Evolutionary conservation across 92 coral and sea anemone genomes (phyloP).

Genomic region (Muricea muricata): DNA sequence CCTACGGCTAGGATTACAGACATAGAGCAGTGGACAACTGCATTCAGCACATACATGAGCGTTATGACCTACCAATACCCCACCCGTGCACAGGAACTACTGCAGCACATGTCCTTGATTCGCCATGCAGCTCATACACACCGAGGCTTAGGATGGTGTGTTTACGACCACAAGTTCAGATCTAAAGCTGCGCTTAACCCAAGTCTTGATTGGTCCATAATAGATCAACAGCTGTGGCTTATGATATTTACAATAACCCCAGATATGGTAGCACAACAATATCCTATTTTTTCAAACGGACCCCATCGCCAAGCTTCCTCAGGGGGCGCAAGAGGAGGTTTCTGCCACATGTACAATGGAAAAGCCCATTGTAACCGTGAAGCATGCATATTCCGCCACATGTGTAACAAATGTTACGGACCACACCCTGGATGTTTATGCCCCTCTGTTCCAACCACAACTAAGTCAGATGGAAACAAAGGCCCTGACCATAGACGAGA

Average conservation of each 20-base stretch:
- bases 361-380: slow-evolving; percentile 44
- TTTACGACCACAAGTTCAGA: slow-evolving; percentile 58
- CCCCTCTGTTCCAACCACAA: background rate
- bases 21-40: background rate
- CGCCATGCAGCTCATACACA: slow-evolving; percentile 55
- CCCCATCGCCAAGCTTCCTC: slow-evolving; percentile 51
- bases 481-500: too few species aligned
- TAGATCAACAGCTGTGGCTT: slow-evolving; percentile 55
- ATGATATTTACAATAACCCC: slow-evolving; percentile 60
- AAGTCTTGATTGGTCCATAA: slow-evolving; percentile 31
- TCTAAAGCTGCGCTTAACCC: slow-evolving; percentile 50
- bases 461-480: background rate
- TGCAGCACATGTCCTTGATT: background rate
- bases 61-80: slow-evolving; percentile 39
- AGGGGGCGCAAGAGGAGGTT: slow-evolving; percentile 55
- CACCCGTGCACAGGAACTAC: slow-evolving; percentile 38
- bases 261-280: slow-evolving; percentile 39
- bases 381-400: slow-evolving; percentile 21
- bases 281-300: slow-evolving; percentile 59
- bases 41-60: slow-evolving; percentile 35
- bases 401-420: slow-evolving; percentile 47
- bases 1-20: background rate
- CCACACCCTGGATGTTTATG: slow-evolving; percentile 49
- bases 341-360: slow-evolving; percentile 30
- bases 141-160: slow-evolving; percentile 66